These are phyloP conservation scores for Rhogogaster chlorosoma DNA, from an alignment of 2,888 invertebrate genomes.

Conservation along the genomic window DNA sequence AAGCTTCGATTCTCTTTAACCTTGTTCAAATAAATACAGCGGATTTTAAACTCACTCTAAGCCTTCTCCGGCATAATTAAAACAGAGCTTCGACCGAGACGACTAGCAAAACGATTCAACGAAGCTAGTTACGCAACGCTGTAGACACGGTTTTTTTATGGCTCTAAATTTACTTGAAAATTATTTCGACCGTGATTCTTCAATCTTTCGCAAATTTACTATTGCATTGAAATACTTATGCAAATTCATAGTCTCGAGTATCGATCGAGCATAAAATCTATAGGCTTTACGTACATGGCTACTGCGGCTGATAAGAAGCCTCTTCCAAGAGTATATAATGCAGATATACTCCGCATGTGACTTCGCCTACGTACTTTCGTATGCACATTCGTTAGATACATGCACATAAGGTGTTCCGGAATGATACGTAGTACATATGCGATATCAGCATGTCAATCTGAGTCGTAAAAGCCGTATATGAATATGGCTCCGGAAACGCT, in stretches of 20 bases:
- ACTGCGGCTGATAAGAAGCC: constrained; percentile 67
- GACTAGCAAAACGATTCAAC: constrained; percentile 48
- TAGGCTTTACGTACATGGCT: constrained; percentile 61
- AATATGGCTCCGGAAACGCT: constrained; percentile 47
- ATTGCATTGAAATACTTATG: constrained; percentile 37
- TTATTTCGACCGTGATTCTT: neutral
- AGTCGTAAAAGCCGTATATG: constrained; percentile 29
- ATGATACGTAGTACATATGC: constrained; percentile 10
- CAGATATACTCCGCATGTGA: neutral
- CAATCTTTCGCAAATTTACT: constrained; percentile 13
- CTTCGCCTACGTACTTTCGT: neutral
- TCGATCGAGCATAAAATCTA: constrained; percentile 73
- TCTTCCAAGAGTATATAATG: constrained; percentile 41
- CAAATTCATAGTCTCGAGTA: constrained; percentile 59
- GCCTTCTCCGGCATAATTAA: constrained; percentile 44
- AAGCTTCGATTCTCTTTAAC: constrained; percentile 44
- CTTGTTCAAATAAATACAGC: constrained; percentile 38
- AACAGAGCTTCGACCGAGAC: constrained; percentile 43
- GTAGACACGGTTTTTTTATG: constrained; percentile 23
- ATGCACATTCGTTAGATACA: constrained; percentile 28
- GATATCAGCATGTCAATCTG: constrained; percentile 43
- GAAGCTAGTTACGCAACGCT: constrained; percentile 39
- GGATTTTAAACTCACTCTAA: constrained; percentile 39
- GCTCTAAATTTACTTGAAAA: constrained; percentile 18
- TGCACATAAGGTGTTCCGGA: constrained; percentile 30